phyloP scores from a whole-genome alignment of 2,113 vertebrate genomes.

The Copsychus sechellarum region DNA sequence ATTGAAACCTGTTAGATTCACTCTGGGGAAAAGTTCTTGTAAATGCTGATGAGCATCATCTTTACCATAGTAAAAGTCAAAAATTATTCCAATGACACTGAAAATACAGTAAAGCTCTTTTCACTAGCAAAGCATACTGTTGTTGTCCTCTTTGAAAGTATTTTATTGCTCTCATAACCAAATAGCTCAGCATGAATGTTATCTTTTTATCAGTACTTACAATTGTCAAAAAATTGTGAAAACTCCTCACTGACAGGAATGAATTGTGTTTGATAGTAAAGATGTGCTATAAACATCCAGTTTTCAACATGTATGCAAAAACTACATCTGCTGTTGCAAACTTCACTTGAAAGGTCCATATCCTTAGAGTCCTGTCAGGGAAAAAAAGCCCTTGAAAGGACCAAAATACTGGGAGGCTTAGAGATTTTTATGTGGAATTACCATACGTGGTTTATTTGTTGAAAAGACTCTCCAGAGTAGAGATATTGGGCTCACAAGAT shows the following conservation, averaged over 20 bases:
- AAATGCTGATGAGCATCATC: not conserved
- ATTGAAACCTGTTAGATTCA: not conserved
- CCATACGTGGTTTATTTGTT: not conserved
- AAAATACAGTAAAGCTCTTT: not conserved
- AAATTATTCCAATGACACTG: not conserved
- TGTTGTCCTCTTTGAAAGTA: not conserved
- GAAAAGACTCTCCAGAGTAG: not conserved
- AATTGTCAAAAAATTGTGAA: not conserved
- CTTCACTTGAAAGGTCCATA: not conserved
- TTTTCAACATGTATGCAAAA: not conserved
- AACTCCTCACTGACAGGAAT: not conserved
- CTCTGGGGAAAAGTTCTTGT: not conserved
- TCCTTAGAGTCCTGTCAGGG: not conserved
- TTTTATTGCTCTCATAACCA: not conserved
- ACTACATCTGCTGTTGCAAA: not conserved
- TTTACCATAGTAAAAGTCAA: not conserved
- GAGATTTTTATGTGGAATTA: not conserved
- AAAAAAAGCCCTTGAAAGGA: not conserved
- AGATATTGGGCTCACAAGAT: not conserved
- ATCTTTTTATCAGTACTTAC: not conserved
- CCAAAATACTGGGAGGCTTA: not conserved
- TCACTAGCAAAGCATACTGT: rapidly evolving
- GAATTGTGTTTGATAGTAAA: not conserved
- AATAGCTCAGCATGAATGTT: not conserved
- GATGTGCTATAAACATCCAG: not conserved